phyloP scores from a whole-genome alignment of 1,140 invertebrate genomes.

The Octopus sinensis region DNA sequence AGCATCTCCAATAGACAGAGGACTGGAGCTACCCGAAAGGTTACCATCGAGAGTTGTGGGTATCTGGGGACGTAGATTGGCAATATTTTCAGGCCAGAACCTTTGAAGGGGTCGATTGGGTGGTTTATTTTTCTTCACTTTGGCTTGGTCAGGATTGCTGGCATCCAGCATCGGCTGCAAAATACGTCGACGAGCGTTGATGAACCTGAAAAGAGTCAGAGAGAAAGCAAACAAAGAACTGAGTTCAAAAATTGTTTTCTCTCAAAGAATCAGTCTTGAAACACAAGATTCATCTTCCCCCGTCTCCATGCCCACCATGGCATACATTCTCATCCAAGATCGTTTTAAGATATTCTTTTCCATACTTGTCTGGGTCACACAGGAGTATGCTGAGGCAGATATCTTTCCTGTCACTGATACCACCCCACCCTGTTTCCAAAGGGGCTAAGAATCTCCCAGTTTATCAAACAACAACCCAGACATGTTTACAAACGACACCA shows the following conservation, averaged over 20 bases:
- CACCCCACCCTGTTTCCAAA: no score
- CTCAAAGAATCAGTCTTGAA: no score
- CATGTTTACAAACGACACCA: no score
- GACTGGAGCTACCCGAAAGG: constrained; percentile 7
- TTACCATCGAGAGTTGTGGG: constrained; percentile 19
- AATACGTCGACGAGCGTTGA: constrained; percentile 88
- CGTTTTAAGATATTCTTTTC: neutral
- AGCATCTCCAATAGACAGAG: constrained; percentile 12
- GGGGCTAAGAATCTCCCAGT: no score
- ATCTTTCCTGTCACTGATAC: no score
- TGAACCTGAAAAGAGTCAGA: constrained; percentile 75
- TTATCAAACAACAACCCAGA: no score
- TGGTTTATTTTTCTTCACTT: constrained; percentile 52
- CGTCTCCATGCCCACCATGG: no score
- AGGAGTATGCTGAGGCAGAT: no score
- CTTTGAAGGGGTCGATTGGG: constrained; percentile 59
- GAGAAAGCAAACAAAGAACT: no score
- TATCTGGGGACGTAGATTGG: constrained; percentile 55
- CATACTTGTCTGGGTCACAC: no score
- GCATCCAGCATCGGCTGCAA: constrained; percentile 74
- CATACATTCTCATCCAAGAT: neutral
- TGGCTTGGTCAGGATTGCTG: constrained; percentile 50
- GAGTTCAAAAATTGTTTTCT: no score
- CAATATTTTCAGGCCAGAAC: constrained; percentile 65
- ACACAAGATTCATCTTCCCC: no score